phyloP scores from a whole-genome alignment of 2,888 invertebrate species.

The Drosophila mettleri region DNA sequence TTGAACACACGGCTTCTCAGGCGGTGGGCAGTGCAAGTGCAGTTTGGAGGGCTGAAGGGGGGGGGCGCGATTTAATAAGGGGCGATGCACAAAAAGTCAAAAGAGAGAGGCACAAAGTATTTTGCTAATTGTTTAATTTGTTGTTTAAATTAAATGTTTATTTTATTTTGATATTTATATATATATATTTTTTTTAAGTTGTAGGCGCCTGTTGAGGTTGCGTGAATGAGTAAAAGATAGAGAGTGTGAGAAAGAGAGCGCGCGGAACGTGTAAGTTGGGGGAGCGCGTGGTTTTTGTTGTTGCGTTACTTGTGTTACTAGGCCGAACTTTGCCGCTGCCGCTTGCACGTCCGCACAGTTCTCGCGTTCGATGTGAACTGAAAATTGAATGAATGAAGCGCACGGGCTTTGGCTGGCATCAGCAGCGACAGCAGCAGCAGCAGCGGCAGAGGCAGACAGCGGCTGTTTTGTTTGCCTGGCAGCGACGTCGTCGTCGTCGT shows the following conservation, averaged over 20 bases:
- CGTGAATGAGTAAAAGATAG: constrained; percentile 13
- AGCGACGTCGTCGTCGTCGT: constrained; percentile 24
- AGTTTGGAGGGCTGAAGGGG: constrained; percentile 12
- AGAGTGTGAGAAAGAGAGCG: constrained; percentile 27
- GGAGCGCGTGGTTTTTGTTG: constrained; percentile 47
- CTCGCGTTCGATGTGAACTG: constrained; percentile 85
- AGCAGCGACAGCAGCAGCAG: constrained; percentile 9
- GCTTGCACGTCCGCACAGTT: constrained; percentile 83
- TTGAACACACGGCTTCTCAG: constrained; percentile 26
- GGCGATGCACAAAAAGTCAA: constrained; percentile 27
- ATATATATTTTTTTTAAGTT: constrained; percentile 6
- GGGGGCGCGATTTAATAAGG: background rate
- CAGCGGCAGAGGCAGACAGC: constrained; percentile 16
- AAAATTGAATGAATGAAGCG: constrained; percentile 76
- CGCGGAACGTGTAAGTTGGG: constrained; percentile 55
- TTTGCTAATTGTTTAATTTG: constrained; percentile 38
- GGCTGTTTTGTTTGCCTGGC: constrained; percentile 47
- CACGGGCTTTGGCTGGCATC: constrained; percentile 47
- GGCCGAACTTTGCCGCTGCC: constrained; percentile 60
- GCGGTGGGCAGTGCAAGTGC: constrained; percentile 52
- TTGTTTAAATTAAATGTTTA: constrained; percentile 2
- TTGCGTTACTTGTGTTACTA: constrained; percentile 46
- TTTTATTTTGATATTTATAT: background rate
- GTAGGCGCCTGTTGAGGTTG: constrained; percentile 53
- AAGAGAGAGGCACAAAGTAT: constrained; percentile 34